Evolutionary conservation across 2,113 vertebrate genomes (phyloP), one percentile per base, ranked within the genome.

Genomic region (Coreoperca whiteheadi): DNA sequence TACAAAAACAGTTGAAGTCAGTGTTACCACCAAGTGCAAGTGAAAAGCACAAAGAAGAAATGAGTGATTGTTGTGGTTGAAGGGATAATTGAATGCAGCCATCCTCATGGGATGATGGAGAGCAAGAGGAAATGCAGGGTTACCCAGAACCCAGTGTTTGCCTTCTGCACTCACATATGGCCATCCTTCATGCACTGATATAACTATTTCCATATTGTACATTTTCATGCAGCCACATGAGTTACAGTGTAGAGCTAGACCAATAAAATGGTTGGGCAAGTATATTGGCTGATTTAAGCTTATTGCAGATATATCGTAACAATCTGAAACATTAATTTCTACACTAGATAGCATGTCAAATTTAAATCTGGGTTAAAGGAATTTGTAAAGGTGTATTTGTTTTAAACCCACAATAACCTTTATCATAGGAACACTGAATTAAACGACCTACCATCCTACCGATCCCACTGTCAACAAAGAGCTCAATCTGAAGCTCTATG

Each of bases 161-260:
- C 32, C 94, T 95, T 94, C 71, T 41, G n/a, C 25, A 34, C 68
- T 41, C 65, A 79, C 65, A 88, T 64, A 81, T 73, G 39, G 51
- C 41, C 71, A 50, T 56, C 53, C 28, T 50, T 43, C 46, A 72
- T 39, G 37, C n/a, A 73, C 39, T n/a, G 14, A 74, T 30, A 21
- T 65, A 65, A 66, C 30, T 53, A 39, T 48, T 67, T 74, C 76
- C 25, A 79, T 57, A 72, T 60, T 72, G 41, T 14, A 14, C 20
- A 14, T 30, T 32, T n/a, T 41, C 41, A 48, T 30, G 4, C 41
- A 67, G 43, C 21, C 21, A 28, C 8, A 8, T 10, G 25, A 50
- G 10, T 74, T 59, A 60, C 46, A 41, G 71, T 18, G 34, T 48
- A 59, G 23, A 65, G 50, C 28, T 56, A 15, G 14, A 37, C 6